These are phyloP conservation scores for Prunella himalayana DNA, from an alignment of 2,113 vertebrate species.

Conservation along the genomic window DNA sequence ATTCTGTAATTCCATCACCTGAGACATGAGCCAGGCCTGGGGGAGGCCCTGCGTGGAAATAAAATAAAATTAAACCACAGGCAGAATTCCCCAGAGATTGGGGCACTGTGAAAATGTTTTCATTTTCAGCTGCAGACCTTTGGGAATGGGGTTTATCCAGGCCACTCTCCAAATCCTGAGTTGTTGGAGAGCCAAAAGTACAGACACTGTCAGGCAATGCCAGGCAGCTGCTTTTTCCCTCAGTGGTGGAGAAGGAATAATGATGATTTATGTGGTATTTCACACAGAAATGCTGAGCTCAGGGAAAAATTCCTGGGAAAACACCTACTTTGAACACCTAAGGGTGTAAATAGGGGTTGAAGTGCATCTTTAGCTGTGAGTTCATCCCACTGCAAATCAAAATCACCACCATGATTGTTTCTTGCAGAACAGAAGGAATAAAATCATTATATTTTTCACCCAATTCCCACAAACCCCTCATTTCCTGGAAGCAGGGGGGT, in stretches of 20 bases:
- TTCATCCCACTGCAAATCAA: accelerated
- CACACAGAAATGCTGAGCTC: not conserved
- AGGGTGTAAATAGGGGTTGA: not conserved
- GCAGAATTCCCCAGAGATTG: accelerated
- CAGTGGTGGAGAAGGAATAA: not conserved
- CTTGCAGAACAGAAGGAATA: not conserved
- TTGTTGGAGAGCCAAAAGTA: accelerated
- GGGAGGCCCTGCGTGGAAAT: accelerated
- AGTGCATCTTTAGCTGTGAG: not conserved
- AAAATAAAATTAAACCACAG: accelerated
- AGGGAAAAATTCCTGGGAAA: not conserved
- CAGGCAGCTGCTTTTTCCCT: not conserved
- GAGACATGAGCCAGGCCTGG: not conserved
- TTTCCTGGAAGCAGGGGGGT: not conserved
- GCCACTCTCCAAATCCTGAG: not conserved
- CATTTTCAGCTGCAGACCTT: not conserved
- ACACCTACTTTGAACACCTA: not conserved
- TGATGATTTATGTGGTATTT: accelerated
- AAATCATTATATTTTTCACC: not conserved
- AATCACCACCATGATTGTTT: not conserved
- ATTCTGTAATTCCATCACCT: not conserved
- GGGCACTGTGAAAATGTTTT: accelerated
- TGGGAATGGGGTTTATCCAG: not conserved
- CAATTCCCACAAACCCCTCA: not conserved
- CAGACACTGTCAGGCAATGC: accelerated